These are phyloP conservation scores for Microplitis demolitor DNA, from an alignment of 1,140 invertebrate genomes.

Conservation along the genomic window DNA sequence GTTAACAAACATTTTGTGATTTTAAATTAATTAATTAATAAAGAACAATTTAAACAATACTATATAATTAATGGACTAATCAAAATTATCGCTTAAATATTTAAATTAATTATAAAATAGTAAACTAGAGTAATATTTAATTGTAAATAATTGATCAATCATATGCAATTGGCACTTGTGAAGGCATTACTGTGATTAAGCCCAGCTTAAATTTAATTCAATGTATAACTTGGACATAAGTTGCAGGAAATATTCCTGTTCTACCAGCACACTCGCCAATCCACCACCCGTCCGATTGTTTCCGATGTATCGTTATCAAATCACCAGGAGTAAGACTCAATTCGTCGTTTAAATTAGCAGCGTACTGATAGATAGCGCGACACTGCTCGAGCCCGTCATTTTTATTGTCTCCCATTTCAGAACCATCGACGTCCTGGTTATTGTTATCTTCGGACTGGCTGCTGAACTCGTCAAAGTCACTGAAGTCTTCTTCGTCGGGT, in stretches of 20 bases:
- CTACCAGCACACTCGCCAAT: constrained; percentile 83
- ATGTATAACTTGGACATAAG: constrained; percentile 77
- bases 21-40: too few relatives aligned
- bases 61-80: too few relatives aligned
- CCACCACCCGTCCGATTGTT: constrained; percentile 95
- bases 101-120: too few relatives aligned
- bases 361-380: constrained; percentile 85
- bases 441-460: constrained; percentile 59
- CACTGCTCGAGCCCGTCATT: constrained; percentile 69
- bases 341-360: constrained; percentile 87
- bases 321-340: constrained; percentile 83
- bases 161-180: background rate
- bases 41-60: too few relatives aligned
- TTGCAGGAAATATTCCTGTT: constrained; percentile 90
- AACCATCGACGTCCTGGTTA: constrained; percentile 49
- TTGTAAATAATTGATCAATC: background rate
- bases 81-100: too few relatives aligned
- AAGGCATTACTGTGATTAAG: background rate
- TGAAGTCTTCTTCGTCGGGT: constrained; percentile 56
- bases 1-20: too few relatives aligned
- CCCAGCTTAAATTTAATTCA: constrained; percentile 23
- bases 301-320: constrained; percentile 85
- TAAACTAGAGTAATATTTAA: background rate
- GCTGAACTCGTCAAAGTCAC: constrained; percentile 65
- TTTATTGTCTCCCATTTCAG: constrained; percentile 38